These are phyloP conservation scores for Octomys mimax DNA, from an alignment of 2,797 vertebrate species.

Conservation along the genomic window DNA sequence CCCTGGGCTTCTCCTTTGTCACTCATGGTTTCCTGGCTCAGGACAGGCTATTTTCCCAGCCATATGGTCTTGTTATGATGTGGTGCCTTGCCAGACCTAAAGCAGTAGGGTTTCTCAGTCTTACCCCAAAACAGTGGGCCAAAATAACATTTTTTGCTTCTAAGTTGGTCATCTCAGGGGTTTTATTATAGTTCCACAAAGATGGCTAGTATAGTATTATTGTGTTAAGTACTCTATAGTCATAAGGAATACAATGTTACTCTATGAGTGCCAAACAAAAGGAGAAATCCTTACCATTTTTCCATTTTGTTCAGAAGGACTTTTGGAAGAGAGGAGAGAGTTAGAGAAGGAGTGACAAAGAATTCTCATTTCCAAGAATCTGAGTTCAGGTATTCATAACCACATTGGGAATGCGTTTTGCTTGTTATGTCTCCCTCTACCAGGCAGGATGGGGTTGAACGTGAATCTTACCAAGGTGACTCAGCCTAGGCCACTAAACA, in stretches of 20 bases:
- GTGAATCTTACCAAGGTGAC: constrained; percentile 15
- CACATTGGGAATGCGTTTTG: background rate
- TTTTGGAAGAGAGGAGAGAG: background rate
- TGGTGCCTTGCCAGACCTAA: background rate
- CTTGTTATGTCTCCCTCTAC: background rate
- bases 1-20: background rate
- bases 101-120: background rate
- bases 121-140: background rate
- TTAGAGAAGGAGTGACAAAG: background rate
- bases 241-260: background rate
- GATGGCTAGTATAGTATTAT: background rate
- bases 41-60: background rate
- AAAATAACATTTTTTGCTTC: background rate
- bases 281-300: background rate
- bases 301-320: background rate
- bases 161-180: background rate
- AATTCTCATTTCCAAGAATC: background rate
- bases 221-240: background rate
- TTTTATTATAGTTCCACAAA: background rate
- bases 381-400: constrained; percentile 41
- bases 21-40: background rate
- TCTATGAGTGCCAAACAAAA: constrained; percentile 25
- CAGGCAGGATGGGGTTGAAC: constrained; percentile 68
- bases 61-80: background rate
- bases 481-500: constrained; percentile 55